Conservation (phyloP, 2,797 vertebrate species). For the Pantherophis vulpinus region DNA sequence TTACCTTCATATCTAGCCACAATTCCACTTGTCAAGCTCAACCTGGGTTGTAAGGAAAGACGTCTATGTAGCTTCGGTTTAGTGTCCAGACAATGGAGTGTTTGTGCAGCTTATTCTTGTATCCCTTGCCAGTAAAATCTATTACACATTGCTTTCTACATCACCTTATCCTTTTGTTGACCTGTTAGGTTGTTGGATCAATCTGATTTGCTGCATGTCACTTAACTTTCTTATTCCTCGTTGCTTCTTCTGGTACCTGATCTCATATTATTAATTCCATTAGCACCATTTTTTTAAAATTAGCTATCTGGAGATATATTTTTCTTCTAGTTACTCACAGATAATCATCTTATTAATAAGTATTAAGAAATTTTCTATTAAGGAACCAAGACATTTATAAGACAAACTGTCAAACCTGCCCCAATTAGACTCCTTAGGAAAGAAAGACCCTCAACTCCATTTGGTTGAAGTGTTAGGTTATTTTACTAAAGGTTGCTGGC, state of each 20-base stretch:
- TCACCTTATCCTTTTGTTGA: background rate
- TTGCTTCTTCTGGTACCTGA: background rate
- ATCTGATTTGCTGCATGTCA: background rate
- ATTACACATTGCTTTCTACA: background rate
- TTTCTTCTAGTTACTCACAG: constrained; percentile 40
- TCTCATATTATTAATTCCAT: background rate
- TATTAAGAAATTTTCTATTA: constrained; percentile 45
- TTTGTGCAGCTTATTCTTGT: background rate
- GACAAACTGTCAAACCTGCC: background rate
- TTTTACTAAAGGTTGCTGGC: background rate
- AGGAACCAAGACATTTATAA: constrained; percentile 14
- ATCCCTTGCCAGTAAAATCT: background rate
- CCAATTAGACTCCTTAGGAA: background rate
- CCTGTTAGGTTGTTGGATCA: background rate
- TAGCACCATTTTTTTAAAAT: background rate
- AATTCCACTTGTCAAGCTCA: background rate
- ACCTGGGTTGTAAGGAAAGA: background rate
- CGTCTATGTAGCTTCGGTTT: background rate
- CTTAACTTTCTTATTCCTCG: background rate
- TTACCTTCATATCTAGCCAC: background rate
- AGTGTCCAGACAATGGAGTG: background rate
- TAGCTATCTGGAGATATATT: background rate
- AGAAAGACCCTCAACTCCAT: background rate
- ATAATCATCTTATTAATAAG: constrained; percentile 45
- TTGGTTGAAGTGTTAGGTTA: background rate